Percentiles rank a stretch among this genome's conserved stretches.
Conservation (phyloP, 2,113 vertebrate species). For the Apteryx mantelli region DNA sequence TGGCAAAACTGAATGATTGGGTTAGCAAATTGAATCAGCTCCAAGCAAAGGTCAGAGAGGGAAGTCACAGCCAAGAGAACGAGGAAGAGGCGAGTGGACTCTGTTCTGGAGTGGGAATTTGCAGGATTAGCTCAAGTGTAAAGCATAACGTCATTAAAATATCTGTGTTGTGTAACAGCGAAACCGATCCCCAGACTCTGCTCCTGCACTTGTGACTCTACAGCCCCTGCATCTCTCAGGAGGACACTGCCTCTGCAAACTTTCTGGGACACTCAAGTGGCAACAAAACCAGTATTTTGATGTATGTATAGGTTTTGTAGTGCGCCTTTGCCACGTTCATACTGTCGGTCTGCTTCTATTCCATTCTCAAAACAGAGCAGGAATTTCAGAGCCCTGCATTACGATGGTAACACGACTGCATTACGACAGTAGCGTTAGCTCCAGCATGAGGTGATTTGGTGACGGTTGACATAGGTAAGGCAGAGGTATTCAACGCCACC, state of each 20-base stretch:
- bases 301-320: background rate
- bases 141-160: background rate
- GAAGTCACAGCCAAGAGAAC: background rate
- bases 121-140: background rate
- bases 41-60: background rate
- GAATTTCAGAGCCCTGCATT: background rate
- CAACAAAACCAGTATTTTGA: background rate
- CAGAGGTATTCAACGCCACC: background rate
- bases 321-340: background rate
- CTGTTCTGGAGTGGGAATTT: background rate
- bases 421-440: background rate
- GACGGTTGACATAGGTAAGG: too few species aligned
- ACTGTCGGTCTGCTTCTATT: background rate
- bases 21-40: constrained; percentile 6
- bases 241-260: background rate
- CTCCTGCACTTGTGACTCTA: background rate
- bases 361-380: background rate
- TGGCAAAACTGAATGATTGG: background rate
- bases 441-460: background rate
- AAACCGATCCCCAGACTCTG: background rate
- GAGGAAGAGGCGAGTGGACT: background rate
- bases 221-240: background rate
- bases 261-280: background rate
- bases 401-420: too few species aligned
- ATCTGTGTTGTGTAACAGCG: background rate